Evolutionary conservation across 2,888 invertebrate species (phyloP), one percentile per base, ranked within the genome.

Genomic region (Papilio elwesi): DNA sequence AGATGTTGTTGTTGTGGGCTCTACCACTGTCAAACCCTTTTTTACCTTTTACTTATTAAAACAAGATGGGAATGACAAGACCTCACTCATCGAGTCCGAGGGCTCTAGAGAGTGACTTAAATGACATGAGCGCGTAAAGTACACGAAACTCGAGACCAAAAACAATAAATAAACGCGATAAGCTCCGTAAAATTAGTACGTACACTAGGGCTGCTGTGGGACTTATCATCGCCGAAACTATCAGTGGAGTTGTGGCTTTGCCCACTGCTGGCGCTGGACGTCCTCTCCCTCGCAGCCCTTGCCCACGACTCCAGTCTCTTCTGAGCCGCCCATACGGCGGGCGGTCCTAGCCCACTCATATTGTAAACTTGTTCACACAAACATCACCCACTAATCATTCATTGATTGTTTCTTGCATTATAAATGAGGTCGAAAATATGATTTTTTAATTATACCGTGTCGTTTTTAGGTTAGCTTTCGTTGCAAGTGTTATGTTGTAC

Each of bases 241-340:
- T 94, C 93, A 0, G 93, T 94, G 1, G 94, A 95, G 79, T 93
- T 94, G 78, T 92, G 94, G 78, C 94, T 95, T 78, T 94, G 94
- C n/a, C 94, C 94, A 80, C 94, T 94, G 81, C 93, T 94, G 26
- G 93, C 93, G 52, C 93, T 93, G 5, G 91, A 92, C 1, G 95
- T 95, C 63, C 96, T 91, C 83, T 96, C 96, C 82, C 96, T 95
- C 63, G 96, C 96, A 66, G 96, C 96, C 71, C 96, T 92, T 3
- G 96, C 96, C 97, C 97, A 97, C 10, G 96, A 96, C 86, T 96
- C 96, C 62, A 97, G 94, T 76, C 96, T 91, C 86, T 96, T 96
- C 87, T 97, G 96, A 43, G 96, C 96, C 75, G 96, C 95, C 96
- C 96, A 97, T 80, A 96, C 96, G 74, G 96, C 95, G 15, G 96